phyloP scores from a whole-genome alignment of 1,140 invertebrate species.

The Drosophila kurseongensis region DNA sequence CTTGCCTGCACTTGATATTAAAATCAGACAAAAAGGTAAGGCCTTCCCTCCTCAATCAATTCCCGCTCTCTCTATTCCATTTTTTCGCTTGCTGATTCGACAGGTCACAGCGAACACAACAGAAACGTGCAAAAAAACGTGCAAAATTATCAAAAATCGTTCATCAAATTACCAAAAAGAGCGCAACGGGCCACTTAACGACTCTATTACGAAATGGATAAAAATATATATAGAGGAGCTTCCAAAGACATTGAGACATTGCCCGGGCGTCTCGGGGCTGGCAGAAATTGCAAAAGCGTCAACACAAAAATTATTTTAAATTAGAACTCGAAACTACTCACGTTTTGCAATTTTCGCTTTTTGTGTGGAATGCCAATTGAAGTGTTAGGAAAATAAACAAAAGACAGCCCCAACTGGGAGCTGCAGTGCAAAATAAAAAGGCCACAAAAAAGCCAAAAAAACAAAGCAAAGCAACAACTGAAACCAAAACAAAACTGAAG shows the following conservation, averaged over 20 bases:
- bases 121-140: conserved; percentile 78
- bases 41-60: conserved; percentile 45
- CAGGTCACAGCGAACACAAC: conserved; percentile 66
- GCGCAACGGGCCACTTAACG: conserved; percentile 66
- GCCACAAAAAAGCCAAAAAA: conserved; percentile 25
- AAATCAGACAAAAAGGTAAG: conserved; percentile 77
- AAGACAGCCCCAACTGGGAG: conserved; percentile 64
- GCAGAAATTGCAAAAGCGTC: conserved; percentile 79
- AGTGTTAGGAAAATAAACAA: conserved; percentile 83
- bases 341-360: conserved; percentile 83
- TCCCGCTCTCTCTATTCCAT: conserved; percentile 11
- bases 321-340: conserved; percentile 83
- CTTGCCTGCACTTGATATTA: conserved; percentile 83
- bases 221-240: conserved; percentile 47
- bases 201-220: conserved; percentile 82
- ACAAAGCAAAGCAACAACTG: conserved; percentile 24
- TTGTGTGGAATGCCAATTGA: conserved; percentile 82
- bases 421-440: conserved; percentile 51
- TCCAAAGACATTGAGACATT: conserved; percentile 58
- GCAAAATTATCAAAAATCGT: conserved; percentile 83
- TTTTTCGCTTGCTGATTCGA: conserved; percentile 40
- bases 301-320: conserved; percentile 84
- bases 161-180: conserved; percentile 78
- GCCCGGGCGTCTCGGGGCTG: conserved; percentile 56
- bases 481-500: conserved; percentile 68